Conservation (phyloP, 1,140 invertebrate genomes). For the Geopemphigus sp. region DNA sequence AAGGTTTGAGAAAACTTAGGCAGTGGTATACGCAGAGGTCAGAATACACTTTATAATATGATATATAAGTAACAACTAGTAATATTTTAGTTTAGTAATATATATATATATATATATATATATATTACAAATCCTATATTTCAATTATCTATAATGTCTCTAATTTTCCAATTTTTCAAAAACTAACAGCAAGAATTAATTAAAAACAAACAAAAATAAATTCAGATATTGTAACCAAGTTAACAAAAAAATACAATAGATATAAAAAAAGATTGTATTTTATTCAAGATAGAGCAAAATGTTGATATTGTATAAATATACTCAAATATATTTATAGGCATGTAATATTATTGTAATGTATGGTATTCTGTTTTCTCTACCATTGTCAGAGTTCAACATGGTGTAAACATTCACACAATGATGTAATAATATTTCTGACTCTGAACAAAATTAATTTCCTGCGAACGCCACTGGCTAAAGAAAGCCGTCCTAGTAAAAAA, state of each 20-base stretch:
- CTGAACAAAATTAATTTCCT: constrained; percentile 15
- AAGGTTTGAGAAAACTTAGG: constrained; percentile 45
- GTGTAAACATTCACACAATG: constrained; percentile 16
- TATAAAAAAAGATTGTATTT: constrained; percentile 25
- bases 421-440: constrained; percentile 24
- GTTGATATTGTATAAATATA: constrained; percentile 26
- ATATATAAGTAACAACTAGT: constrained; percentile 29
- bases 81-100: constrained; percentile 29
- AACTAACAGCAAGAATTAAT: constrained; percentile 6
- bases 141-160: constrained; percentile 30
- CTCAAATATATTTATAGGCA: constrained; percentile 12
- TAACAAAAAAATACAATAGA: constrained; percentile 24
- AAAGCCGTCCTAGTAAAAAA: constrained; percentile 40
- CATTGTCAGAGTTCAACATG: constrained; percentile 14
- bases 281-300: constrained; percentile 25
- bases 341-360: not conserved
- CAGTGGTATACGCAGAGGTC: constrained; percentile 49
- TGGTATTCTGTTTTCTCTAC: not conserved
- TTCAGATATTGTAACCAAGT: constrained; percentile 31
- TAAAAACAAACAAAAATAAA: constrained; percentile 3
- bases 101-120: constrained; percentile 2
- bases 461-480: constrained; percentile 47
- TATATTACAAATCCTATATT: constrained; percentile 30
- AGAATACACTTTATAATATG: constrained; percentile 41
- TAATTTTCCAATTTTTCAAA: constrained; percentile 33